Conservation (phyloP, 2,888 invertebrate species). For the Scaeva pyrastri region DNA sequence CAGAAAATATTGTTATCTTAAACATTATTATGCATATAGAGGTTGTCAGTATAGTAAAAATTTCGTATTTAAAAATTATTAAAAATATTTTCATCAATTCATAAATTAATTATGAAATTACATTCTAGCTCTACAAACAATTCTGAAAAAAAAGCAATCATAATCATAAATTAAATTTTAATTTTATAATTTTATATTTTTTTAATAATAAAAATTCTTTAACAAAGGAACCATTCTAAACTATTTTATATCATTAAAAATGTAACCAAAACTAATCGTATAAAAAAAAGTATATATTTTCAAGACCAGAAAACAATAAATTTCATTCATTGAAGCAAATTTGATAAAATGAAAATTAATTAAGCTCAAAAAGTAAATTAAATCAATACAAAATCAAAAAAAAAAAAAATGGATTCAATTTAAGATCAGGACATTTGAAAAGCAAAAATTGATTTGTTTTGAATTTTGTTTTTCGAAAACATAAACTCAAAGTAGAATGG, state of each 20-base stretch:
- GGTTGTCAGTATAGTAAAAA: conserved; percentile 28
- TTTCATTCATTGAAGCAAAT: conserved; percentile 73
- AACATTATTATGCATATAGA: conserved; percentile 15
- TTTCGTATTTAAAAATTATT: background rate
- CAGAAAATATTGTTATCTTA: conserved; percentile 15
- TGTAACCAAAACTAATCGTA: conserved; percentile 15
- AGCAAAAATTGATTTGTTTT: conserved; percentile 35
- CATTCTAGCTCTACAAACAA: conserved; percentile 71
- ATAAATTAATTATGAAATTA: conserved; percentile 55
- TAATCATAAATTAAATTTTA: conserved; percentile 19
- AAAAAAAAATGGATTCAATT: conserved; percentile 18
- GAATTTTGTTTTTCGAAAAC: background rate
- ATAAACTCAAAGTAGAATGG: conserved; percentile 14
- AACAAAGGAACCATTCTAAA: conserved; percentile 68
- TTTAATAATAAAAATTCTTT: conserved; percentile 31
- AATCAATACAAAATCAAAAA: conserved; percentile 26
- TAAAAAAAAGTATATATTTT: conserved; percentile 18
- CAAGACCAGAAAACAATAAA: conserved; percentile 70
- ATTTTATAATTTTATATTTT: background rate
- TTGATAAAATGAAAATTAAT: conserved; percentile 12
- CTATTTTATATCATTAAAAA: conserved; percentile 39
- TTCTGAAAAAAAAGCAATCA: conserved; percentile 54
- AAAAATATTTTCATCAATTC: background rate
- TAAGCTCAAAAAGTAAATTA: conserved; percentile 42
- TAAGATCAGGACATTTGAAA: conserved; percentile 25